Base-by-base conservation (phyloP, 1,140 invertebrate species). In the Pomacea maculata region DNA sequence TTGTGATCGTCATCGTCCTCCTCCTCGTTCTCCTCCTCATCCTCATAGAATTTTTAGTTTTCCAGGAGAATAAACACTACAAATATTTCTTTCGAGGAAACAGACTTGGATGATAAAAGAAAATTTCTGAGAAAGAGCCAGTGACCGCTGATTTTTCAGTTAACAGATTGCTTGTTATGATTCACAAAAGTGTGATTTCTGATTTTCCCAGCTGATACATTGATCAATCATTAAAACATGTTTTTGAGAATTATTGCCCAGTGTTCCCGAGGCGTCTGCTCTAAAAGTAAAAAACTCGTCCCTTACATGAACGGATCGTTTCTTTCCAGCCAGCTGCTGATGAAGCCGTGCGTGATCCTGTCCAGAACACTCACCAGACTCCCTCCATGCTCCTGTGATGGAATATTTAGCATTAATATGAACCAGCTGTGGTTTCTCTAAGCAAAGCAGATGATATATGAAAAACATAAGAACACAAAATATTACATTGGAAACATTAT, bases 281-380 rank as follows among this genome's bases (percentile, higher is more conserved):
- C 68, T 29, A 29, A 12, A 45, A 70, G 10, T 21, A 21, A 70
- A 25, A 25, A 70, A 29, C 11, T 1, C 0, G 21, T 17, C 7
- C 68, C 77, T 70, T 17, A 78, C 77, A 78, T n/a, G 67, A 78
- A 78, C 11, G 65, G 65, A 52, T 78, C 77, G 52, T 78, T 70
- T n/a, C 52, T 70, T 14, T 78, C 77, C 77, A 78, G 67, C 77
- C 77, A 78, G 65, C 68, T 78, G n/a, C 57, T 78, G 34, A 78
- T 15, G 67, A 70, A 78, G 19, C 25, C 25, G 45, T 78, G 77
- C 21, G 54, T 70, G 12, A 21, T 11, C 9, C 45, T 25, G 67
- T 78, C 77, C 29, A 57, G 21, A 45, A 78, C 67, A 57, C 77
- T 78, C 45, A 71, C 34, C 54, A 78, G 25, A 2, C 64, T 65